phyloP scores from a whole-genome alignment of 2,797 vertebrate species.

The Microchirus variegatus region DNA sequence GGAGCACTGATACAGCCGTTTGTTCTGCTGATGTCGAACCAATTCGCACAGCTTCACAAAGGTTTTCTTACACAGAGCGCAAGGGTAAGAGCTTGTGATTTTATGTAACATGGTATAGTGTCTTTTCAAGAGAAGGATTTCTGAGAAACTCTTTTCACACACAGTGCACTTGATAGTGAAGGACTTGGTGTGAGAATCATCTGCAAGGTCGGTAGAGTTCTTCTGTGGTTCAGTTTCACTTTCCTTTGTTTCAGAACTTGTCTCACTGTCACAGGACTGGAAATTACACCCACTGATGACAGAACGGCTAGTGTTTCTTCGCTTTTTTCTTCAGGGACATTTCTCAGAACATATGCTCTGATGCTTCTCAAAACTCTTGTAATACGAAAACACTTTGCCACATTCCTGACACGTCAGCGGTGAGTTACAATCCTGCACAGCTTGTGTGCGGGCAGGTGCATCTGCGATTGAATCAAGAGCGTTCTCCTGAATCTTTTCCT shows the following conservation, averaged over 20 bases:
- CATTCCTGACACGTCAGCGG: conserved; percentile 22
- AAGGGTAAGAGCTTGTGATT: conserved; percentile 27
- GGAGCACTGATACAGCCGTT: conserved; percentile 5
- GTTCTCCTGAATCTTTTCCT: background rate
- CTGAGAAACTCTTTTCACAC: conserved; percentile 38
- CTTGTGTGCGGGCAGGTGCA: background rate
- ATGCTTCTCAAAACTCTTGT: conserved; percentile 34
- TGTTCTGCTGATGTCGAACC: conserved; percentile 36
- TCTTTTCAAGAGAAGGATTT: conserved; percentile 20
- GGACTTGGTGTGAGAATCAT: conserved; percentile 3
- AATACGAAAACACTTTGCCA: conserved; percentile 31
- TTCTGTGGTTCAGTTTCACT: conserved; percentile 4
- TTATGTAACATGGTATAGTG: conserved; percentile 28
- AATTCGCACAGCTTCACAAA: conserved; percentile 33
- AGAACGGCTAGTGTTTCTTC: background rate
- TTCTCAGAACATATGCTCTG: conserved; percentile 19
- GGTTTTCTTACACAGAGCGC: conserved; percentile 25
- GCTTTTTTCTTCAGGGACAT: background rate
- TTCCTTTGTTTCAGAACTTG: background rate
- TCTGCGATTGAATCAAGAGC: background rate
- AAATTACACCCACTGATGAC: conserved; percentile 14
- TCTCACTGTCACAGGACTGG: background rate
- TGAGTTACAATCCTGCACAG: background rate
- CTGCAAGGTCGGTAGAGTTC: background rate
- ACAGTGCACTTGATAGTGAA: conserved; percentile 34